Evolutionary conservation across 1,140 invertebrate species (phyloP).

Genomic region (Calliphora vicina): DNA sequence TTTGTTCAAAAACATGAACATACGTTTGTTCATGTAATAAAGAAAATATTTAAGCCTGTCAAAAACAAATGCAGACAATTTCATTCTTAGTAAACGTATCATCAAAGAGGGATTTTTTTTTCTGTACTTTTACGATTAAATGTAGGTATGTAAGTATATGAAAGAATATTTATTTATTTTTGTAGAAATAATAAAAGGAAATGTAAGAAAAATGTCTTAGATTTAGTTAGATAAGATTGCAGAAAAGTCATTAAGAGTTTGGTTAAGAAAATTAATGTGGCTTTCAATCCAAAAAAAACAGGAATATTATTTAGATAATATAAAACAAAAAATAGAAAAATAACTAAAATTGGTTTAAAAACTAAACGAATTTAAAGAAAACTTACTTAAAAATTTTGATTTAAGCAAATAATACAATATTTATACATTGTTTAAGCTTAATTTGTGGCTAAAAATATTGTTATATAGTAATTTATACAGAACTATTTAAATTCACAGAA

Average conservation of each 20-base stretch:
- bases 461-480: no score
- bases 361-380: no score
- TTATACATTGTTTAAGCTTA: no score
- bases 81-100: background rate
- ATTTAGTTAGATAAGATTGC: slow-evolving; percentile 1
- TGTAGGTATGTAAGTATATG: background rate
- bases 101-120: background rate
- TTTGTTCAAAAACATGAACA: background rate
- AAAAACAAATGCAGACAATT: slow-evolving; percentile 34
- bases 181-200: background rate
- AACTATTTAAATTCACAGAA: no score
- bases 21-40: background rate
- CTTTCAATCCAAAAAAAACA: no score
- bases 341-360: no score
- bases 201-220: background rate
- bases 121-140: background rate
- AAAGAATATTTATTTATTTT: background rate
- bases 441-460: no score
- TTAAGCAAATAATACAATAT: no score
- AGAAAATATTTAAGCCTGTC: slow-evolving; percentile 34
- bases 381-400: no score
- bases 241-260: slow-evolving; percentile 1
- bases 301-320: no score
- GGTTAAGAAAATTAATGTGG: no score
- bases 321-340: no score